Conservation (phyloP, 2,888 invertebrate genomes). For the Corbicula japonica region DNA sequence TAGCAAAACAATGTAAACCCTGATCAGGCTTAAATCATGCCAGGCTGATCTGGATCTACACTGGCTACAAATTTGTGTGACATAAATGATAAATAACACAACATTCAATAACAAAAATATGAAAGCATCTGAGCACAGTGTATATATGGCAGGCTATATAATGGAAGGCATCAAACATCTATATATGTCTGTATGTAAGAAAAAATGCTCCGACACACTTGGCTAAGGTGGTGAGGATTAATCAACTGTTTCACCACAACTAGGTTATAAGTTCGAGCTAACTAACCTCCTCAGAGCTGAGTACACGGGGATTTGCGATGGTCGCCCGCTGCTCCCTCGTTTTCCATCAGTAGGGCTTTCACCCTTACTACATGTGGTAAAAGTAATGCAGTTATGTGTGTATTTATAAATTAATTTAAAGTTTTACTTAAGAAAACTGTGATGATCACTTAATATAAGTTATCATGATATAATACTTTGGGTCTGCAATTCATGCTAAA, state of each 20-base stretch:
- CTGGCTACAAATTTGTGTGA: too few species aligned
- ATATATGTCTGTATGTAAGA: conserved; percentile 30
- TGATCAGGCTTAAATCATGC: too few species aligned
- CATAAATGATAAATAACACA: too few species aligned
- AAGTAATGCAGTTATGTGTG: conserved; percentile 10
- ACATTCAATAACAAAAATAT: too few species aligned
- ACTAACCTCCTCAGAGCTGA: conserved; percentile 70
- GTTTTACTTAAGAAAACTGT: too few species aligned
- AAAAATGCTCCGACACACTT: conserved; percentile 45
- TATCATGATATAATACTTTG: too few species aligned
- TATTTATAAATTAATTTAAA: neutral
- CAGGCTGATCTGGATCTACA: too few species aligned
- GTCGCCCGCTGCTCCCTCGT: conserved; percentile 48
- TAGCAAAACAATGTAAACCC: too few species aligned
- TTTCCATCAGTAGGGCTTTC: conserved; percentile 29
- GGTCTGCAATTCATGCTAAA: too few species aligned
- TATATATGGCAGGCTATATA: conserved; percentile 51
- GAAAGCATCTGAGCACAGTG: conserved; percentile 27
- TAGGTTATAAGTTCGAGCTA: conserved; percentile 29
- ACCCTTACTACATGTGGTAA: conserved; percentile 46
- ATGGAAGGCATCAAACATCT: conserved; percentile 35
- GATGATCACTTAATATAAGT: too few species aligned
- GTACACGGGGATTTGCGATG: conserved; percentile 78
- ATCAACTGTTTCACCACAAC: conserved; percentile 48
- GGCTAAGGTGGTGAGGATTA: conserved; percentile 49